Base-by-base conservation (phyloP, 2,113 vertebrate species). In the Rhabdomys dilectus region DNA sequence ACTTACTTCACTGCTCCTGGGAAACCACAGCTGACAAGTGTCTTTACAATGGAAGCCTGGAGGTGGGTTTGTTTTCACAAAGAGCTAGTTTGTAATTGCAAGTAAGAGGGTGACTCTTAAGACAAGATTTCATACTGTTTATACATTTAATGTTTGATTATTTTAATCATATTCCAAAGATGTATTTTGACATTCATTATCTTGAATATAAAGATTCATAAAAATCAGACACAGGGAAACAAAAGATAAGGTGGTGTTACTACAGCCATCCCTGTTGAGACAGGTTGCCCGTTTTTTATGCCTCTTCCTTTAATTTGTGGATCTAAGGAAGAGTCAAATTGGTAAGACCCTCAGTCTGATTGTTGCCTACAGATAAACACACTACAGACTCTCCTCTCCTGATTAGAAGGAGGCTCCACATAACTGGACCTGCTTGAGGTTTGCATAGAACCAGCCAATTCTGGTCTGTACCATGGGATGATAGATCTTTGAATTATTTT, bases 131-230 rank as follows among this genome's bases (percentile, higher is more conserved):
- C 60, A 93, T 93, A 48, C 85, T 88, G 85, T 81, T 95, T 97
- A 81, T 95, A 95, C 64, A 86, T 93, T 90, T 96, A 90, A 87
- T 96, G 77, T 94, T 91, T 91, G 88, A 88, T 97, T 96, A 90
- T 92, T 92, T 97, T 97, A 91, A 96, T 94, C 78, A 89, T 91
- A 76, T 89, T 91, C 39, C 26, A 89, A 82, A 42, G 21, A 39
- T 85, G 11, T 89, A 89, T 97, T 97, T 93, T 97, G 82, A 92
- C 68, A 96, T 31, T 91, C 85, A 76, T 93, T 73, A 93, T 92
- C 64, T 93, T n/a, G 78, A 97, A 89, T 93, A 86, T 89, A 95
- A 96, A 96, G n/a, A 39, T 51, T 93, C 17, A 60, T 88, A 92
- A 97, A 97, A 94, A 87, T 91, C 92, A 91, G 45, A 60, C 60